Base-by-base conservation (phyloP, 2,888 invertebrate species). In the Lycophotia porphyrea region DNA sequence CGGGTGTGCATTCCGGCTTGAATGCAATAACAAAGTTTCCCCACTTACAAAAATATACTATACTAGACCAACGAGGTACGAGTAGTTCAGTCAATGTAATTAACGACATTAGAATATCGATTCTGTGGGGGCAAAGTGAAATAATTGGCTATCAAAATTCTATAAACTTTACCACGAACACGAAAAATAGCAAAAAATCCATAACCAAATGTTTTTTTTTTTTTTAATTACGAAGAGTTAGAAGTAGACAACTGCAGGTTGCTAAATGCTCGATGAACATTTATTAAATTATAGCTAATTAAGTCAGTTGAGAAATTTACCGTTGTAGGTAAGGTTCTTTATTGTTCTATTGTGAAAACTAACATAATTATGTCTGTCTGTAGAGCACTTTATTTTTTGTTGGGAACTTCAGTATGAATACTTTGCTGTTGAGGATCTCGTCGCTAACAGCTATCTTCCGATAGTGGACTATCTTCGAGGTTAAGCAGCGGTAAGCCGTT, bases 251-350 rank as follows among this genome's bases (percentile, higher is more conserved):
- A 31, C 58, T 39, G 44, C 42, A 39, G 24, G 18, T 58, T 27
- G 39, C 55, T n/a, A 31, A 82, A 82, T 49, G 55, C n/a, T 67
- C 13, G 42, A 18, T 42, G 31, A 58, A 5, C 36, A 64, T 58
- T 71, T 64, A 76, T 44, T 49, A 8, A 63, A 71, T 77, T 71
- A 82, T 27, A 18, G 11, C n/a, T 67, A 63, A 80, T 82, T 82
- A 71, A 58, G n/a, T 21, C 39, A 69, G 55, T 71, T 64, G 64
- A 9, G 11, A 27, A 44, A 27, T 65, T 7, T 11, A 27, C 11
- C 21, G 47, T 55, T 42, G 47, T 55, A 9, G 5, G 13, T 39
- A 55, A 34, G 0, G 2, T 42, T 52, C n/a, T n/a, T n/a, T n/a
- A n/a, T n/a, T n/a, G n/a, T n/a, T n/a, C 21, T 44, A 76, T 36